A percentile compares a stretch with the other conserved stretches of the same genome.
Conservation (phyloP, 2,113 vertebrate species). For the Atrichornis clamosus region DNA sequence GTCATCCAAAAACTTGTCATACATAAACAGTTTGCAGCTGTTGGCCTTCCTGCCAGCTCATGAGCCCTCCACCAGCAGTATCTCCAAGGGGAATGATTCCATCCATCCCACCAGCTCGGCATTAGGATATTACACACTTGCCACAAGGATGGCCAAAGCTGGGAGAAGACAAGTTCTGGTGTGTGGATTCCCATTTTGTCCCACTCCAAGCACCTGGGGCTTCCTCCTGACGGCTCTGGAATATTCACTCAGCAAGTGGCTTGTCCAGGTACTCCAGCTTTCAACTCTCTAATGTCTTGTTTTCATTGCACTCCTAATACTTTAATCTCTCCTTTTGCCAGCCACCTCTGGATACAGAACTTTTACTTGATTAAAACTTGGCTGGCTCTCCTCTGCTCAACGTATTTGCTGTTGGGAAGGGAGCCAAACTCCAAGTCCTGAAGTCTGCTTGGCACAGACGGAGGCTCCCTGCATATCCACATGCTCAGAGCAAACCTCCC, state of each 20-base stretch:
- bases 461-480: constrained; percentile 17
- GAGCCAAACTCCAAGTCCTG: constrained; percentile 44
- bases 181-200: background rate
- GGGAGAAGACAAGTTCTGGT: background rate
- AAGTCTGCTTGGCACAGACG: constrained; percentile 52
- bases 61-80: constrained; percentile 8
- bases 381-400: constrained; percentile 18
- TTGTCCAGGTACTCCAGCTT: constrained; percentile 59
- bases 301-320: constrained; percentile 61
- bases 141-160: background rate
- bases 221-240: background rate
- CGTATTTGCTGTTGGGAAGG: constrained; percentile 48
- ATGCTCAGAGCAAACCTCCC: background rate
- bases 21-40: constrained; percentile 65
- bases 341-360: constrained; percentile 58
- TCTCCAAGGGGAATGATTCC: constrained; percentile 23
- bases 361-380: constrained; percentile 66
- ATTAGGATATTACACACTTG: background rate
- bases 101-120: background rate
- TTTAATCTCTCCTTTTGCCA: constrained; percentile 61
- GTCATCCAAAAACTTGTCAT: constrained; percentile 47
- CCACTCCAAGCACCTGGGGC: background rate
- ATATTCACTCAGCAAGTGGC: constrained; percentile 42
- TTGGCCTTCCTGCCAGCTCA: constrained; percentile 32
- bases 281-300: constrained; percentile 60